These are phyloP conservation scores for Hyperoodon ampullatus DNA, from an alignment of 2,113 vertebrate genomes.

Conservation along the genomic window DNA sequence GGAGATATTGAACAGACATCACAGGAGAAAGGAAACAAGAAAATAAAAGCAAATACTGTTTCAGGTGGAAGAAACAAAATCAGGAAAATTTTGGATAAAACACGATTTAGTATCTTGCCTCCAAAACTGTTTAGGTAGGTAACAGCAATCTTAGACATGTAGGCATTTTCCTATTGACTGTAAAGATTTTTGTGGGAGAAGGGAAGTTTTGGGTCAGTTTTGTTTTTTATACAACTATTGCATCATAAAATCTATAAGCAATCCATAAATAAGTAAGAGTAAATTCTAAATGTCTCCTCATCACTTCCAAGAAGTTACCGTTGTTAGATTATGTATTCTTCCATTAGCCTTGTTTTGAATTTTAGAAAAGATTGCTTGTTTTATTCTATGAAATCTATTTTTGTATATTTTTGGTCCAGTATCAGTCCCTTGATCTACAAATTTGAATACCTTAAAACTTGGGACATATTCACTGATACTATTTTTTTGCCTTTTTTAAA, in stretches of 20 bases:
- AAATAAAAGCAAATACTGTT: slow-evolving; percentile 97
- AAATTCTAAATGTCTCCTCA: background rate
- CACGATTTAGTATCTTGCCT: slow-evolving; percentile 96
- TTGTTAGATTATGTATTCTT: slow-evolving; percentile 9
- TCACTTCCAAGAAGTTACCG: background rate
- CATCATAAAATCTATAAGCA: background rate
- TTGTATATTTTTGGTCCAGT: background rate
- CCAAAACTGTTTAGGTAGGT: slow-evolving; percentile 96
- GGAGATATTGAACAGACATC: slow-evolving; percentile 94
- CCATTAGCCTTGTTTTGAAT: slow-evolving; percentile 27
- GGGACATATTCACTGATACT: background rate
- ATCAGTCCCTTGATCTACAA: background rate
- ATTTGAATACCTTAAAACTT: slow-evolving; percentile 15
- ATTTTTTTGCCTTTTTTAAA: background rate
- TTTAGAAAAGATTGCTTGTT: background rate
- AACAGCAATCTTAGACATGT: background rate
- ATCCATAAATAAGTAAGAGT: slow-evolving; percentile 40
- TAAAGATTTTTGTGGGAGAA: background rate
- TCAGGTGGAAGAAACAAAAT: slow-evolving; percentile 96
- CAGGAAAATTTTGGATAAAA: slow-evolving; percentile 97
- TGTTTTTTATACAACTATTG: background rate
- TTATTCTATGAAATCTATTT: background rate
- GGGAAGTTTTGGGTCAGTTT: background rate
- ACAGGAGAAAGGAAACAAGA: slow-evolving; percentile 93
- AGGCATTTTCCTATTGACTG: background rate